A percentile compares a stretch with the other conserved stretches of the same genome.
These are phyloP conservation scores for Cariama cristata DNA, from an alignment of 2,113 vertebrate genomes.

Conservation along the genomic window DNA sequence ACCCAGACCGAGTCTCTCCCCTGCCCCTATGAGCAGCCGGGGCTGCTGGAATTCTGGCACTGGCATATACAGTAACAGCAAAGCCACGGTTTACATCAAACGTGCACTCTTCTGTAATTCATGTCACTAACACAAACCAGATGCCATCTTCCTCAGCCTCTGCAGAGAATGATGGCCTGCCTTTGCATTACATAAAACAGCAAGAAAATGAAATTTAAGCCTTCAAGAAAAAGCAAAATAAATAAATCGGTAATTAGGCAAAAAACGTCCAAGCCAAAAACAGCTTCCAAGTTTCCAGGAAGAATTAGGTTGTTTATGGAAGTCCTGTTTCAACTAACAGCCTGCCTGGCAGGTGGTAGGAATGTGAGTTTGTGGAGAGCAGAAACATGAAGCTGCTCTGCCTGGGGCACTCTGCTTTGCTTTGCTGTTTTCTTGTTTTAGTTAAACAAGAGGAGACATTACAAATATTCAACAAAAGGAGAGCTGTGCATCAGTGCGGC, in stretches of 20 bases:
- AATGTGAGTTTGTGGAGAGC: conserved; percentile 36
- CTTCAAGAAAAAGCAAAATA: conserved; percentile 42
- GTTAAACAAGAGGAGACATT: conserved; percentile 38
- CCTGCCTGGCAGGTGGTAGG: conserved; percentile 70
- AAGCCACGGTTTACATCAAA: conserved; percentile 64
- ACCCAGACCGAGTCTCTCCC: neutral
- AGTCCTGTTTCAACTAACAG: conserved; percentile 62
- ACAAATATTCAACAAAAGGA: neutral
- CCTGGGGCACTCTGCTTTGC: conserved; percentile 31
- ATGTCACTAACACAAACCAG: conserved; percentile 69
- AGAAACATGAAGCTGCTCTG: conserved; percentile 5
- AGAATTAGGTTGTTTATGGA: conserved; percentile 70
- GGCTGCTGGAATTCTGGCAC: conserved; percentile 60
- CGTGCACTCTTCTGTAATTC: conserved; percentile 45
- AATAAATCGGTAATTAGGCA: conserved; percentile 58
- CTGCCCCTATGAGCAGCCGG: neutral
- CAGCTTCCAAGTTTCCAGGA: conserved; percentile 69
- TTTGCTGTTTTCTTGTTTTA: conserved; percentile 2
- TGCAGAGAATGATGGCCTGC: neutral
- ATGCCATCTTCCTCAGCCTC: conserved; percentile 51
- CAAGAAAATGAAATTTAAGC: conserved; percentile 51
- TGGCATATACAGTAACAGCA: conserved; percentile 33
- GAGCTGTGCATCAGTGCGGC: fast-evolving
- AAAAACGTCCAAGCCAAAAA: conserved; percentile 54
- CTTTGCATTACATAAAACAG: conserved; percentile 24